Base-by-base conservation (phyloP, 2,888 invertebrate species). In the Leucozona laternaria region DNA sequence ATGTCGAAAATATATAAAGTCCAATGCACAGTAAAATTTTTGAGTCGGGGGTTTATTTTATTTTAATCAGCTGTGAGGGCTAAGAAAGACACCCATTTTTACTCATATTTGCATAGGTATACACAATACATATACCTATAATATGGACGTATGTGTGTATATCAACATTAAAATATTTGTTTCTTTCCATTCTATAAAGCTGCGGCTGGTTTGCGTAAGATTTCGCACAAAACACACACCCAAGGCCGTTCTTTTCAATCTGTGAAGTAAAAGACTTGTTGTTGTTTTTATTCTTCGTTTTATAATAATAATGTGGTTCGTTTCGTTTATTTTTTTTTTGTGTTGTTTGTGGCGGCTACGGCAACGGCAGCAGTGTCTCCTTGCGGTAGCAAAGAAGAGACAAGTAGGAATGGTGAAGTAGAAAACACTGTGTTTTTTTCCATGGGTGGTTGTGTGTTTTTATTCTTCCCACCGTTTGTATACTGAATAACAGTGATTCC, bases 191-290 rank as follows among this genome's bases (percentile, higher is more conserved):
- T 53, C 48, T 73, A 80, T 70, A 80, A 17, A 77, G n/a, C n/a
- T 72, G 80, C 48, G 72, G 77, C 73, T 73, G 72, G 75, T 79
- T 82, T 78, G 86, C 86, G 78, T 82, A 82, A 79, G 82, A 78
- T 86, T 78, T 82, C 81, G 81, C 78, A 81, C 62, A 79, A 79
- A 84, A 76, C 43, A 72, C 70, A 84, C 79, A 70, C 58, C 78
- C 78, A 81, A 86, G 86, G 86, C 81, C 86, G 78, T 82, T 86
- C 78, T 82, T 82, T 86, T 82, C 17, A 77, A 64, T 17, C 71
- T 28, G 8, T 28, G 8, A 57, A 71, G 70, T 77, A 28, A 64
- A 76, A 68, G 62, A 75, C 28, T 17, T 31, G 64, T 64, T 66
- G 28, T 64, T 66, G 64, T 85, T 85, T 68, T 50, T 62, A 25